Evolutionary conservation across 1,140 invertebrate species (phyloP), one percentile per base, ranked within the genome.

Genomic region (Brachystomella parvula): DNA sequence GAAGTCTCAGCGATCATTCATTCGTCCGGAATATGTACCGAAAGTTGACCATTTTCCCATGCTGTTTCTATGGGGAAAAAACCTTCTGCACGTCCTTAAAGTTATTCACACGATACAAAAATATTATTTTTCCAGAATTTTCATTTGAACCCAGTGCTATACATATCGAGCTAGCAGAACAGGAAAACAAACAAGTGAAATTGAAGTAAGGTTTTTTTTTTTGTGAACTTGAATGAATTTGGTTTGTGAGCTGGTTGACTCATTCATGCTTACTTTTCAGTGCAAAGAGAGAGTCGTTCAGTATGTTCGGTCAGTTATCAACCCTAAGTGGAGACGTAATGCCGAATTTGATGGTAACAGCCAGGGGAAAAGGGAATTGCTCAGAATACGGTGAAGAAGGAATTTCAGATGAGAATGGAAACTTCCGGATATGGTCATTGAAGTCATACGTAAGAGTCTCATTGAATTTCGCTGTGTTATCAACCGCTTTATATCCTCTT

Each of bases 61-160:
- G n/a, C n/a, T n/a, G n/a, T n/a, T n/a, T n/a, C n/a, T n/a, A n/a
- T n/a, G n/a, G n/a, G n/a, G n/a, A n/a, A n/a, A n/a, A n/a, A n/a
- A n/a, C n/a, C n/a, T n/a, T n/a, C n/a, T n/a, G n/a, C n/a, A n/a
- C n/a, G n/a, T n/a, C n/a, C n/a, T n/a, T n/a, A n/a, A n/a, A n/a
- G n/a, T n/a, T n/a, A n/a, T n/a, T n/a, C n/a, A n/a, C 39, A 44
- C n/a, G 39, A 44, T n/a, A 12, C n/a, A 44, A 44, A 12, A n/a
- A 12, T 24, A 17, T 53, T 26, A 6, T 53, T 19, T 53, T 53
- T 53, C 24, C 9, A 39, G 95, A 98, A 78, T 98, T 95, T 79
- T 84, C 84, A 70, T 98, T 98, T 79, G 83, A 89, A 57, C 94
- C 95, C 0, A 69, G 67, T 49, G 64, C 71, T 3, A 28, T 70